Evolutionary conservation across 2,888 invertebrate species (phyloP).

Genomic region (Steinernema hermaphroditum): DNA sequence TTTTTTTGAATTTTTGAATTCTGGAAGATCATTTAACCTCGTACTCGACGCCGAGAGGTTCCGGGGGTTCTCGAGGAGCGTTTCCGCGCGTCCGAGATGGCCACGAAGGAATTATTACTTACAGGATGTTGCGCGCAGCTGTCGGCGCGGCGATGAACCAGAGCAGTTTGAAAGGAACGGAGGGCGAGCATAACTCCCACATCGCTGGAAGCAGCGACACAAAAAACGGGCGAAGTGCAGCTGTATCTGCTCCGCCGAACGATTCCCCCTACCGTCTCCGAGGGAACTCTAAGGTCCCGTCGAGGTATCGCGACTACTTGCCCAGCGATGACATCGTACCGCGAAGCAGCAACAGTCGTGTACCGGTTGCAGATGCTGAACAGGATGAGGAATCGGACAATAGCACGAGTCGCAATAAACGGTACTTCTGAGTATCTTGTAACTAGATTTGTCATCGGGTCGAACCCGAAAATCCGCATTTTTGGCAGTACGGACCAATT

Average conservation of each 20-base stretch:
- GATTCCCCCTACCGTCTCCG: slow-evolving; percentile 45
- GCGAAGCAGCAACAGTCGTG: not conserved
- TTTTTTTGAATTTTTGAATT: slow-evolving; percentile 17
- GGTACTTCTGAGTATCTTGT: too few relatives aligned
- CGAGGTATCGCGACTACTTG: slow-evolving; percentile 43
- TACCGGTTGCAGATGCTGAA: not conserved
- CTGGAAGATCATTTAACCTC: not conserved
- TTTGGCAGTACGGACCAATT: too few relatives aligned
- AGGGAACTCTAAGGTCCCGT: slow-evolving; percentile 46
- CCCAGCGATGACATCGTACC: slow-evolving; percentile 33
- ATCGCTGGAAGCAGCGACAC: slow-evolving; percentile 1
- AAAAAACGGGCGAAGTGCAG: slow-evolving; percentile 7
- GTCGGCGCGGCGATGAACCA: not conserved
- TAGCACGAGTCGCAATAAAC: too few relatives aligned
- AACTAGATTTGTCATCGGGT: not conserved
- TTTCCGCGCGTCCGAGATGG: too few relatives aligned
- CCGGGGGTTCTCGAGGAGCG: too few relatives aligned
- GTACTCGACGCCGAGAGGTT: not conserved
- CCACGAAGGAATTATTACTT: not conserved
- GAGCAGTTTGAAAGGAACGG: not conserved
- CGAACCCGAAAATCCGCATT: too few relatives aligned
- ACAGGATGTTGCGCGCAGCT: slow-evolving; percentile 12
- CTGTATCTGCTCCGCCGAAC: not conserved
- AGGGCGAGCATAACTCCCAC: not conserved
- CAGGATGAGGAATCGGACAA: not conserved